Base-by-base conservation (phyloP, 2,888 invertebrate species). In the Orthonevra nobilis region DNA sequence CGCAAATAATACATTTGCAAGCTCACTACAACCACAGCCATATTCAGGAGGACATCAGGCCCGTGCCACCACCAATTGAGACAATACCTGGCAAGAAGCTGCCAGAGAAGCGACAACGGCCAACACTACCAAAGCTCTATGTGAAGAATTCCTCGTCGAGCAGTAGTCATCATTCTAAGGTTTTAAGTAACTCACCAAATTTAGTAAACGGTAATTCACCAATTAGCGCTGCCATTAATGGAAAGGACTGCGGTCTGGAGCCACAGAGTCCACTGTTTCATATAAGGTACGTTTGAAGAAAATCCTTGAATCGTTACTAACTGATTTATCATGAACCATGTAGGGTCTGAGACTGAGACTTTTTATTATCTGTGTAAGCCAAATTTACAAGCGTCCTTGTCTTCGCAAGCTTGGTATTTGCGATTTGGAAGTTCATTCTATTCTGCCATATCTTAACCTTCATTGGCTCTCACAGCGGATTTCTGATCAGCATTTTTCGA, bases 11-110 rank as follows among this genome's bases (percentile, higher is more conserved):
- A 34, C 81, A 72, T 58, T 61, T 81, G 56, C 81, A 82, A 81
- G 75, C 81, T 81, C 87, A 87, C 68, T 87, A 89, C 83, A 87
- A 83, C 88, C 90, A 89, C 91, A 90, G 83, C 92, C 90, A 84
- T 92, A 90, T 84, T 89, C 90, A 82, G 92, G 92, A 89, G 84
- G 92, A 92, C 88, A 91, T 91, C 50, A 94, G 94, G 89, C 96
- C 96, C 56, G 95, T 96, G 89, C 96, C 96, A 54, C 96, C 96
- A 30, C 96, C 96, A 7, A 96, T 96, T 84, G 96, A 96, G 90
- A 96, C 96, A 0, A 96, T 96, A 84, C 96, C 96, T 0, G 93
- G 95, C 32, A 95, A 95, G 87, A 95, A 95, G 87, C 90, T 93
- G 14, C 92, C 91, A 81, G 95, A 95, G 86, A 95, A 95, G 85